phyloP scores from a whole-genome alignment of 2,113 vertebrate species.

The Parotia lawesii region DNA sequence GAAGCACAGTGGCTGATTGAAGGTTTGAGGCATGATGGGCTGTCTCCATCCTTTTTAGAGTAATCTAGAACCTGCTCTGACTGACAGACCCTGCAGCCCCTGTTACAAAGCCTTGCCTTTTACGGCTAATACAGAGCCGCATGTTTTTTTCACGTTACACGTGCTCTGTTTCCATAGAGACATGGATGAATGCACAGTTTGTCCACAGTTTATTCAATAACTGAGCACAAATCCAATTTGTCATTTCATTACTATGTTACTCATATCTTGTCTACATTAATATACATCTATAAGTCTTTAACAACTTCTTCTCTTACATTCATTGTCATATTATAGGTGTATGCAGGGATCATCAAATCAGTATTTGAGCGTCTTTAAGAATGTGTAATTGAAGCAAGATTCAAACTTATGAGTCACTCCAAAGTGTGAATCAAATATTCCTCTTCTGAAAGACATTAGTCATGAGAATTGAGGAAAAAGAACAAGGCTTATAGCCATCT shows the following conservation, averaged over 20 bases:
- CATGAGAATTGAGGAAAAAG: neutral
- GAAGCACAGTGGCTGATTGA: accelerated
- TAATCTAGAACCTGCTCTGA: neutral
- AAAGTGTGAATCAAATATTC: neutral
- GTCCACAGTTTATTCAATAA: neutral
- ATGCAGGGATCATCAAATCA: neutral
- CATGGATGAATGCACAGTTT: neutral
- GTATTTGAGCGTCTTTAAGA: neutral
- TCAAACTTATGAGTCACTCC: neutral
- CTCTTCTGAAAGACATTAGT: neutral
- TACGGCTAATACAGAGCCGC: neutral
- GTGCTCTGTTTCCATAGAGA: neutral
- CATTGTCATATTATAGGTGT: neutral
- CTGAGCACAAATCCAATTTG: neutral
- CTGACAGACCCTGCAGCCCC: neutral
- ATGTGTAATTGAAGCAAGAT: neutral
- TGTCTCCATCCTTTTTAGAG: neutral
- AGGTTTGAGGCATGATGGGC: neutral
- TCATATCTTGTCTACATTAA: neutral
- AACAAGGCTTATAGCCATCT: neutral
- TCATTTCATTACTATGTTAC: neutral
- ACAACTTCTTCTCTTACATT: neutral
- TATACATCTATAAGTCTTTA: neutral
- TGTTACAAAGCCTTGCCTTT: neutral
- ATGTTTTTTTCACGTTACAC: neutral